Conservation (phyloP, 2,888 invertebrate genomes). For the Branchellion lobata region DNA sequence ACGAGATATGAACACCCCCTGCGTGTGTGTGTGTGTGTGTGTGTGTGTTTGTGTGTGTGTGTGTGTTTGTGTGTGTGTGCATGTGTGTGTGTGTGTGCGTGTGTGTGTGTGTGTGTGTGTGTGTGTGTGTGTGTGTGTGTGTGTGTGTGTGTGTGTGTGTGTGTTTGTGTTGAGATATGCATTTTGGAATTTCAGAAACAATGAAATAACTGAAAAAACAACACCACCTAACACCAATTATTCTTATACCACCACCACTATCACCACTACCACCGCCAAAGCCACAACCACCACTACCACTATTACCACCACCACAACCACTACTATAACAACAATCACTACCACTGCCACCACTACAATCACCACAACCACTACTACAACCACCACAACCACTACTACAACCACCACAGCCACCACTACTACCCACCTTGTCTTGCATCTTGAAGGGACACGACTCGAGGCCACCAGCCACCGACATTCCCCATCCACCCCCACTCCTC, state of each 20-base stretch:
- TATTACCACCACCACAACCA: too few relatives aligned
- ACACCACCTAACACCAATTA: too few relatives aligned
- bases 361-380: too few relatives aligned
- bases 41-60: background rate
- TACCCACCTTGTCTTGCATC: conserved; percentile 78
- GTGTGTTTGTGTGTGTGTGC: background rate
- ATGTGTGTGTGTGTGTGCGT: background rate
- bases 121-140: too few relatives aligned
- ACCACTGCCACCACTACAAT: too few relatives aligned
- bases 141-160: background rate
- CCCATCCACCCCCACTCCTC: conserved; percentile 73
- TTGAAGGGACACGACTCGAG: conserved; percentile 93
- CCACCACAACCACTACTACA: too few relatives aligned
- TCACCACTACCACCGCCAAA: too few relatives aligned
- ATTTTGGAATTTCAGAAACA: background rate
- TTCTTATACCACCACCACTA: too few relatives aligned
- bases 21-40: background rate
- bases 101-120: background rate
- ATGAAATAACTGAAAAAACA: too few relatives aligned
- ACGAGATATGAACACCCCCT: conserved; percentile 92
- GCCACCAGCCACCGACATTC: conserved; percentile 95
- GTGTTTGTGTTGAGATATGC: background rate
- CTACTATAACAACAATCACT: too few relatives aligned
- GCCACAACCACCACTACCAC: too few relatives aligned
- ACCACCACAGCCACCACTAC: background rate